A percentile compares a stretch with the other conserved stretches of the same genome.
These are phyloP conservation scores for Halisarca cf. caerulea DNA, from an alignment of 37 sponge, comb jelly and placozoan species.

Conservation along the genomic window DNA sequence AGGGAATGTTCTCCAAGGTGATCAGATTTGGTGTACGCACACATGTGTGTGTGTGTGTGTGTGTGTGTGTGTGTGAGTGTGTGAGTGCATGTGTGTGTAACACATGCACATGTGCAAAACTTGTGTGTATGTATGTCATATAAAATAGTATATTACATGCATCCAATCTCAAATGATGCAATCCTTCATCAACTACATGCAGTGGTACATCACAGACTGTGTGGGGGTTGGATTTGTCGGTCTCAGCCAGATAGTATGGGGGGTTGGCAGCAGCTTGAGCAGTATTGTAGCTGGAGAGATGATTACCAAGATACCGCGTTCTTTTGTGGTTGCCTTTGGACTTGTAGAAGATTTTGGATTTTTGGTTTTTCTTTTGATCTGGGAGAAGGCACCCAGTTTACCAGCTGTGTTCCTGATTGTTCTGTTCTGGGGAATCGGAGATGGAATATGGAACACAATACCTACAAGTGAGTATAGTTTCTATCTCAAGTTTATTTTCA, in stretches of 20 bases:
- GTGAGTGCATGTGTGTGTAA: not conserved
- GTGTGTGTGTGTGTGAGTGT: not conserved
- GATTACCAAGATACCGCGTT: constrained; percentile 45
- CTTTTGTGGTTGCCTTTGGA: constrained; percentile 3
- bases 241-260: constrained; percentile 33
- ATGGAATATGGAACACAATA: constrained; percentile 58
- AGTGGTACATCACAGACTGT: constrained; percentile 37
- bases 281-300: constrained; percentile 18
- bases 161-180: no score
- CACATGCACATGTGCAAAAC: not conserved
- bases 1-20: not conserved
- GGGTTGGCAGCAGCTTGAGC: constrained; percentile 34
- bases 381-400: constrained; percentile 52
- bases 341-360: not conserved
- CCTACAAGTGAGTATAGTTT: constrained; percentile 40
- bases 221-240: constrained; percentile 62
- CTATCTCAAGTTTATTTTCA: no score
- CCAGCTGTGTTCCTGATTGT: constrained; percentile 38
- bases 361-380: constrained; percentile 46
- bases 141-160: no score
- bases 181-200: not conserved
- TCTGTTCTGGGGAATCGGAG: constrained; percentile 46
- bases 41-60: no score
- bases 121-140: not conserved
- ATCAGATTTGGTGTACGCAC: not conserved